These are phyloP conservation scores for Monomorium pharaonis DNA, from an alignment of 1,140 invertebrate genomes.

Conservation along the genomic window DNA sequence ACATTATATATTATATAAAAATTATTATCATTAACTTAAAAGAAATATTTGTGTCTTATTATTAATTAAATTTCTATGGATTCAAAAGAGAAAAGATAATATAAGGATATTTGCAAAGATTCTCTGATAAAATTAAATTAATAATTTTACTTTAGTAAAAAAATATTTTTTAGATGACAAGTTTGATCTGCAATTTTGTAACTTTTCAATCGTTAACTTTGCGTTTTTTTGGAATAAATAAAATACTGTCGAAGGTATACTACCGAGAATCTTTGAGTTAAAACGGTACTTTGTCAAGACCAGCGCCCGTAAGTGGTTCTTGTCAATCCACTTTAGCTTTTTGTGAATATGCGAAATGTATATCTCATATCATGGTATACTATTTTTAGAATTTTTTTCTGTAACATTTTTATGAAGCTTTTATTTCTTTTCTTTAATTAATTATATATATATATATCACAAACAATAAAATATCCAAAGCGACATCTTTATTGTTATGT, in stretches of 20 bases:
- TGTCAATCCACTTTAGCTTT: constrained; percentile 50
- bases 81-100: background rate
- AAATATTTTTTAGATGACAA: background rate
- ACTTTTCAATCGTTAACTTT: background rate
- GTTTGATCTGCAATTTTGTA: background rate
- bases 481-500: background rate
- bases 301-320: constrained; percentile 28
- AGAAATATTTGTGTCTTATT: background rate
- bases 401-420: background rate
- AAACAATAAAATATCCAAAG: background rate
- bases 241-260: background rate
- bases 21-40: background rate
- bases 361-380: background rate
- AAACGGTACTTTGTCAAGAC: constrained; percentile 43
- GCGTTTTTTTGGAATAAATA: constrained; percentile 6
- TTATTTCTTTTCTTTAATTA: background rate
- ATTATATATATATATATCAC: too few relatives aligned
- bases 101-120: background rate
- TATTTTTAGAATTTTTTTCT: background rate
- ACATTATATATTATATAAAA: background rate
- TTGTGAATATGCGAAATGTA: constrained; percentile 33
- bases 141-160: background rate
- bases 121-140: background rate
- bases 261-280: constrained; percentile 31
- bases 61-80: background rate